Evolutionary conservation across 2,797 vertebrate genomes (phyloP).

Genomic region (Ptychobarbus kaznakovi): DNA sequence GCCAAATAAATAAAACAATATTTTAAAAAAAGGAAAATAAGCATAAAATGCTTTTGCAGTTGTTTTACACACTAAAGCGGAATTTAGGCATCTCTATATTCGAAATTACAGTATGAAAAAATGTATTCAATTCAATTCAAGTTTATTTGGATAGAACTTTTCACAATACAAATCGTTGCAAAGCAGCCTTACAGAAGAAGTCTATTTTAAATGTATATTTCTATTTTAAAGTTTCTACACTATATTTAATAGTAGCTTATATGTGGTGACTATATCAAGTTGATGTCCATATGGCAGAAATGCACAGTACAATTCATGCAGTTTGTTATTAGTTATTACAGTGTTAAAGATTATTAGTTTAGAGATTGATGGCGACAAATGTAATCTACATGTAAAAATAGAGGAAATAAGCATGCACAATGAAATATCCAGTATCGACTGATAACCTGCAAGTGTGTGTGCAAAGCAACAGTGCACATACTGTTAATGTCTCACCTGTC

Average conservation of each 20-base stretch:
- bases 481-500: constrained; percentile 51
- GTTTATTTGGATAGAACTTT: too few species aligned
- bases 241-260: too few species aligned
- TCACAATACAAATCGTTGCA: too few species aligned
- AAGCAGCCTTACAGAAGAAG: too few species aligned
- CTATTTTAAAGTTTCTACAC: too few species aligned
- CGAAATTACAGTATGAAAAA: not conserved
- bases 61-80: not conserved
- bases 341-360: not conserved
- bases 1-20: not conserved
- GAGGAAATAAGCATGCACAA: too few species aligned
- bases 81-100: not conserved
- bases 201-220: too few species aligned
- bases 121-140: not conserved
- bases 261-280: too few species aligned
- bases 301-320: too few species aligned
- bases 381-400: not conserved
- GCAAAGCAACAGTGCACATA: not conserved
- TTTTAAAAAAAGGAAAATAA: not conserved
- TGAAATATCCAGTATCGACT: not conserved
- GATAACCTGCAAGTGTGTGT: not conserved
- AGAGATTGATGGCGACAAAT: not conserved
- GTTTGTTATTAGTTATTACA: not conserved
- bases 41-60: not conserved
- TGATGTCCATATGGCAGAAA: too few species aligned